A percentile compares a stretch with the other conserved stretches of the same genome.
These are phyloP conservation scores for Nipponia nippon DNA, from an alignment of 2,113 vertebrate genomes.

Conservation along the genomic window DNA sequence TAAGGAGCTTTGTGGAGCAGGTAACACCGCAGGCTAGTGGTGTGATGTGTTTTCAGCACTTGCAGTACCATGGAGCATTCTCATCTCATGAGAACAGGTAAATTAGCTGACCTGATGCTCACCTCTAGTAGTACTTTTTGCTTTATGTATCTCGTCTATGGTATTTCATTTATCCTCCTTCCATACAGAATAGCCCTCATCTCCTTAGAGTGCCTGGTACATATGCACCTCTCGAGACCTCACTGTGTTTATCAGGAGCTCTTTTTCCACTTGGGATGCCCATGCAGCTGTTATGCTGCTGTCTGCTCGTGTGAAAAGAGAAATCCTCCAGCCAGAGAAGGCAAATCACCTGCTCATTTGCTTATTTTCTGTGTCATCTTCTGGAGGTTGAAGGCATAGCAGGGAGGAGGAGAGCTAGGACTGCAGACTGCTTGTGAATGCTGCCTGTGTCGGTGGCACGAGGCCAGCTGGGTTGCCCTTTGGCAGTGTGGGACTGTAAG, in stretches of 20 bases:
- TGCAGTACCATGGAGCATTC: background rate
- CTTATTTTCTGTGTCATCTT: background rate
- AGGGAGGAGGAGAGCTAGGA: background rate
- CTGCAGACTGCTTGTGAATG: background rate
- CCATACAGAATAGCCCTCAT: background rate
- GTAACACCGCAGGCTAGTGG: rapidly evolving
- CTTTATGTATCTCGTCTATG: background rate
- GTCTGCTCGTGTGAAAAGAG: background rate
- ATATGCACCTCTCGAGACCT: background rate
- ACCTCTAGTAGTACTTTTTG: background rate
- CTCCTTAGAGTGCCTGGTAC: background rate
- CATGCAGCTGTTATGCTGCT: background rate
- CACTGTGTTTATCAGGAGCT: background rate
- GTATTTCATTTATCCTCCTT: background rate
- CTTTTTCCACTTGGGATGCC: background rate
- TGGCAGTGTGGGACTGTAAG: background rate
- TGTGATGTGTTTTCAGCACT: background rate
- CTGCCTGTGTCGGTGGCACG: background rate
- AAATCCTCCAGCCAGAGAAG: background rate
- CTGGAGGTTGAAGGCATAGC: background rate
- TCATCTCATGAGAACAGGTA: rapidly evolving
- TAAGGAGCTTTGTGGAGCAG: background rate
- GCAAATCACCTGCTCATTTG: background rate
- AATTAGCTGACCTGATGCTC: background rate
- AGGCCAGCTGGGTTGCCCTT: constrained; percentile 8